Conservation (phyloP, 2,888 invertebrate genomes). For the Pecten maximus region DNA sequence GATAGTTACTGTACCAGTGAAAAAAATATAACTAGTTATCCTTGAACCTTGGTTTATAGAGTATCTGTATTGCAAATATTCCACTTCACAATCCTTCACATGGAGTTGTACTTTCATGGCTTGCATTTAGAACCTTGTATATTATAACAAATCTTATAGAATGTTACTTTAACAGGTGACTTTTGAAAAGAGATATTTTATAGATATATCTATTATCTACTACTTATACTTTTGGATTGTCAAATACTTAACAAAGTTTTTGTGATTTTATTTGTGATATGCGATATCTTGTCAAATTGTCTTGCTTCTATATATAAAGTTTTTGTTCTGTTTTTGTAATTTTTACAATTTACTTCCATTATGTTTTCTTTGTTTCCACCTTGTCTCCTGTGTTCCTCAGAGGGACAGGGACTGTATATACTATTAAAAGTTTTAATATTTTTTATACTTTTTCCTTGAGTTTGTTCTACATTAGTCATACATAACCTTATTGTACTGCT, state of each 20-base stretch:
- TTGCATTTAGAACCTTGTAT: no score
- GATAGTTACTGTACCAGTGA: no score
- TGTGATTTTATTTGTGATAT: slow-evolving; percentile 15
- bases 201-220: no score
- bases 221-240: not conserved
- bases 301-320: not conserved
- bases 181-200: not conserved
- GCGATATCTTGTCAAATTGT: not conserved
- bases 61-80: no score
- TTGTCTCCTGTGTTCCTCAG: not conserved
- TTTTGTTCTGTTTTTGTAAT: not conserved
- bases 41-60: no score
- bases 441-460: not conserved
- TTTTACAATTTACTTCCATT: not conserved
- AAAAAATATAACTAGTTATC: no score
- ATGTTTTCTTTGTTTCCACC: not conserved
- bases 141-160: no score
- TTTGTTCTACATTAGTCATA: not conserved
- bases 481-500: no score
- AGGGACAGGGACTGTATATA: not conserved
- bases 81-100: no score
- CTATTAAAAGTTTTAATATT: not conserved
- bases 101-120: no score
- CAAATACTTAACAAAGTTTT: not conserved
- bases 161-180: no score